phyloP scores from a whole-genome alignment of 2,888 invertebrate species.

The Polietes domitor region DNA sequence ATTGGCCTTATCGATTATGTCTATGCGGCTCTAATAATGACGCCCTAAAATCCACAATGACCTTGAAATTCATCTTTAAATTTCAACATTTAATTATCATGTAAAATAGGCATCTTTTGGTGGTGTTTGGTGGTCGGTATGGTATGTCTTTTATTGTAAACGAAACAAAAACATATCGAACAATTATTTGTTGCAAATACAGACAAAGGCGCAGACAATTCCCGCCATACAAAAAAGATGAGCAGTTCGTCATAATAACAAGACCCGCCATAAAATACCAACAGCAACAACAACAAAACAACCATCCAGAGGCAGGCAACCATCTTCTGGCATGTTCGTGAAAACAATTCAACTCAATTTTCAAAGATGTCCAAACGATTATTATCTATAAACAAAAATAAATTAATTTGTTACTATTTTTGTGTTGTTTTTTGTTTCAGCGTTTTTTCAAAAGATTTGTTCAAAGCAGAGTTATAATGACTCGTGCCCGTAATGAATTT shows the following conservation, averaged over 20 bases:
- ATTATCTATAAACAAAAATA: conserved; percentile 2
- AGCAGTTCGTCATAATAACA: neutral
- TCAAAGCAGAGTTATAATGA: neutral
- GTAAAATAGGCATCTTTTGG: neutral
- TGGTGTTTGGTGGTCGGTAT: neutral
- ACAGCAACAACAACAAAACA: neutral
- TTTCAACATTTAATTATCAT: conserved; percentile 30
- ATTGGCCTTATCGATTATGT: too few relatives aligned
- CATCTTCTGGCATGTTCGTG: neutral
- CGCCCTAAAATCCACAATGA: too few relatives aligned
- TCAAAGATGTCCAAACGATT: neutral
- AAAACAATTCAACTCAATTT: neutral
- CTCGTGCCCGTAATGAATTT: neutral
- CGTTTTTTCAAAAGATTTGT: neutral
- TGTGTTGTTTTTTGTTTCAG: neutral
- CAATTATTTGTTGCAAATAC: conserved; percentile 28
- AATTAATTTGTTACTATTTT: conserved; percentile 13
- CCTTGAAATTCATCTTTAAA: conserved; percentile 14
- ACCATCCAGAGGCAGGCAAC: neutral
- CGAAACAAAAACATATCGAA: conserved; percentile 2
- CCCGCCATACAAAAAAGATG: neutral
- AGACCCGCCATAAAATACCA: neutral
- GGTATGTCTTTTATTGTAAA: neutral
- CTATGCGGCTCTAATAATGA: too few relatives aligned
- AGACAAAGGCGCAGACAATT: conserved; percentile 1